Base-by-base conservation (phyloP, 1,140 invertebrate genomes). In the Drosophila paulistorum region DNA sequence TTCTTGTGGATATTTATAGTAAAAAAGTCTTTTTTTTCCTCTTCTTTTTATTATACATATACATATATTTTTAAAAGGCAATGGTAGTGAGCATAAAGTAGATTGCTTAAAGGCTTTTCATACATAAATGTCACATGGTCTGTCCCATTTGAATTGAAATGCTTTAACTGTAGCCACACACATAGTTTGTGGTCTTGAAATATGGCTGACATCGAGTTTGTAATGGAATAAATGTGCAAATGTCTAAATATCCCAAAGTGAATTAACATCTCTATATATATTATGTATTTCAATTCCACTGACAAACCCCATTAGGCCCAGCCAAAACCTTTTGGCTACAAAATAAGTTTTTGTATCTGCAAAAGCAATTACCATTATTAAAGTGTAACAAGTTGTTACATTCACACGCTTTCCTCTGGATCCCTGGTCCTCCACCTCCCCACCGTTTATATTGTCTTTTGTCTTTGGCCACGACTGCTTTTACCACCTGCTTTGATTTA, bases 281-380 rank as follows among this genome's bases (percentile, higher is more conserved):
- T 3, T 23, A 51, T 51, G 17, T 9, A 48, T 20, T 3, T 51
- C 17, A 20, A 1, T 23, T 23, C 14, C 42, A 39, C 37, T 11
- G 37, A 3, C 37, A 13, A 39, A 11, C n/a, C n/a, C 41, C 42
- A n/a, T 20, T 13, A 39, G 11, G 17, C 45, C 17, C 17, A 51
- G 17, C 7, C 6, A 9, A 48, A 45, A 48, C 3, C 7, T 20
- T 51, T 51, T 14, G 17, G 17, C 17, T 9, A n/a, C 9, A 51
- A 23, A 51, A 23, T n/a, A 51, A 23, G 45, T 51, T 51, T 48
- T 51, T 23, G 45, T 51, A 51, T 51, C 45, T 51, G 7, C 6
- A 23, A 11, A 48, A 64, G 62, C 83, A 87, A 87, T 87, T 82
- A 85, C 65, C 75, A 82, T 87, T 85, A 85, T 87, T 85, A 83